These are phyloP conservation scores for Apogon talboti DNA, from an alignment of 2,797 vertebrate species.

Conservation along the genomic window DNA sequence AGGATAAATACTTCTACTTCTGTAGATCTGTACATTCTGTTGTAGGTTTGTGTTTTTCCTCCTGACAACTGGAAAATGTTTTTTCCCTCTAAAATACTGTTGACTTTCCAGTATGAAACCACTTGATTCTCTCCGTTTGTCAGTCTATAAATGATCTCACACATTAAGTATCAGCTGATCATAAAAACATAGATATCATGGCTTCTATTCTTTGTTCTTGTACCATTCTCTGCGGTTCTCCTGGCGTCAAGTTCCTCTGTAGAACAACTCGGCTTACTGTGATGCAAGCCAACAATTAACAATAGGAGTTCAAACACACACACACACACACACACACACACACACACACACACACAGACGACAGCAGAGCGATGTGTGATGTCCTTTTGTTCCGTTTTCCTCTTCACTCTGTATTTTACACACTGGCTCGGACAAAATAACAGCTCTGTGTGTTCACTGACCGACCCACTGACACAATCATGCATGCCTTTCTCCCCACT, in stretches of 20 bases:
- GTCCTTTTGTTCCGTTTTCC: constrained; percentile 60
- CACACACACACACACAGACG: constrained; percentile 27
- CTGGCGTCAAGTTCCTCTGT: constrained; percentile 17
- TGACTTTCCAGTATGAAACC: no score
- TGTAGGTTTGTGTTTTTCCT: no score
- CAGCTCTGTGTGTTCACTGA: constrained; percentile 53
- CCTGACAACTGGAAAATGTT: no score
- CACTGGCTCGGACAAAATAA: constrained; percentile 45
- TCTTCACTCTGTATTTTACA: constrained; percentile 51
- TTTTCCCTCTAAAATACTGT: no score
- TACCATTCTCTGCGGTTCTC: constrained; percentile 46
- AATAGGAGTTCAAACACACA: constrained; percentile 57
- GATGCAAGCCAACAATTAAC: constrained; percentile 69
- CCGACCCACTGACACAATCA: constrained; percentile 65
- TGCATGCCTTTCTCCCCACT: constrained; percentile 64
- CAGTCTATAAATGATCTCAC: no score
- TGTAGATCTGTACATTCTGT: no score
- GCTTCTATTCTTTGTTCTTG: background rate
- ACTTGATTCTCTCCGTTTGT: no score
- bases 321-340: constrained; percentile 25
- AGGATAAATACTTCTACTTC: no score
- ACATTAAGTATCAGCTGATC: background rate
- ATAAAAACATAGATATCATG: constrained; percentile 8
- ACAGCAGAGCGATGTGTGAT: constrained; percentile 42
- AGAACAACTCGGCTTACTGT: constrained; percentile 59